Conservation (phyloP, 37 sponge, comb jelly and placozoan species). For the Crambe crambe region DNA sequence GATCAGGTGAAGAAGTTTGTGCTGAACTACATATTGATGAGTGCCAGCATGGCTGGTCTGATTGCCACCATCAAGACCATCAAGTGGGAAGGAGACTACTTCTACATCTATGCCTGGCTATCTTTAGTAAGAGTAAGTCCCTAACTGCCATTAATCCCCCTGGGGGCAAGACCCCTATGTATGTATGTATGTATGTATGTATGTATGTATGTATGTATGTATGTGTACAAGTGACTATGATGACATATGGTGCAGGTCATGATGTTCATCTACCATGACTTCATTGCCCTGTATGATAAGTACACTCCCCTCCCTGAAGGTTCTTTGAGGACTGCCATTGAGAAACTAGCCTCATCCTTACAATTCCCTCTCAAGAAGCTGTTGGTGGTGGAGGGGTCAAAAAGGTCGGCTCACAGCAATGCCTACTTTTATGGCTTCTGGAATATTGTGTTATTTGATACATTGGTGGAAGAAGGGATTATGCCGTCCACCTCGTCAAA, state of each 20-base stretch:
- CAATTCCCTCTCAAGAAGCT: conserved; percentile 92
- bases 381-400: conserved; percentile 91
- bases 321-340: conserved; percentile 73
- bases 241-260: conserved; percentile 48
- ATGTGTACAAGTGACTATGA: conserved; percentile 6
- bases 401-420: conserved; percentile 94
- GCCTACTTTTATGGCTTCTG: conserved; percentile 98
- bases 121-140: conserved; percentile 51
- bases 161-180: too few species aligned
- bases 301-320: conserved; percentile 92
- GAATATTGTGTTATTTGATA: conserved; percentile 97
- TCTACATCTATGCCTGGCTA: conserved; percentile 94
- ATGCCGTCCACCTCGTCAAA: conserved; percentile 1
- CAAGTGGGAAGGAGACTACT: conserved; percentile 90
- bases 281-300: conserved; percentile 98
- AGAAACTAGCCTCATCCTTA: conserved; percentile 64
- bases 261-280: conserved; percentile 83
- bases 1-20: conserved; percentile 77
- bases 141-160: too few species aligned
- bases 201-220: conserved; percentile 44
- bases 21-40: conserved; percentile 49
- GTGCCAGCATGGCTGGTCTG: conserved; percentile 52
- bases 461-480: conserved; percentile 77
- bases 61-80: conserved; percentile 63
- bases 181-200: too few species aligned